Conservation (phyloP, 2,797 vertebrate species). For the Glossophaga mutica region DNA sequence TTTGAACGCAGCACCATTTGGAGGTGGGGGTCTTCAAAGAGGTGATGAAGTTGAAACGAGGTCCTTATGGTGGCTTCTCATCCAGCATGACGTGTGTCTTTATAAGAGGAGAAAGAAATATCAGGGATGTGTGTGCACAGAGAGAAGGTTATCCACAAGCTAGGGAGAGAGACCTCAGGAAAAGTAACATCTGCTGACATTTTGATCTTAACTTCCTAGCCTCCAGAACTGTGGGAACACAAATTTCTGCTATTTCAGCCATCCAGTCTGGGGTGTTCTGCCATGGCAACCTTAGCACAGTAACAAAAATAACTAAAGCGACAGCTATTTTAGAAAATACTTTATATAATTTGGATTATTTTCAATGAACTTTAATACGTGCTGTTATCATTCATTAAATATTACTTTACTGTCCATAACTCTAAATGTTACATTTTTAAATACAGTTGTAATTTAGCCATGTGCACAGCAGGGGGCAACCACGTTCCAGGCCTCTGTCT, state of each 20-base stretch:
- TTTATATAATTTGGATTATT: neutral
- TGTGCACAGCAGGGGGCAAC: slow-evolving; percentile 51
- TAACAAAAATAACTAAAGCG: accelerated
- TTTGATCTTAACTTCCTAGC: neutral
- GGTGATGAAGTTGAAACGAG: neutral
- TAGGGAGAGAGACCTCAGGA: neutral
- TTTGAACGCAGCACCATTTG: neutral
- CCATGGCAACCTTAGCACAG: neutral
- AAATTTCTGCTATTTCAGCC: neutral
- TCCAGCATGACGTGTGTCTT: neutral
- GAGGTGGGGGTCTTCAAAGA: neutral
- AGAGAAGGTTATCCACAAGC: neutral
- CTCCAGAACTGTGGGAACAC: neutral
- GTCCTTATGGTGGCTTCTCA: neutral
- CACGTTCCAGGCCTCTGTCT: neutral
- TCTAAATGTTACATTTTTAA: neutral
- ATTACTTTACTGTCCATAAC: neutral
- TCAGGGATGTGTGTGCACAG: no score
- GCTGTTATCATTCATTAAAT: neutral
- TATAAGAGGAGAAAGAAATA: neutral
- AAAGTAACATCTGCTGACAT: neutral
- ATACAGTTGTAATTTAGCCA: neutral
- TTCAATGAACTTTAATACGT: neutral
- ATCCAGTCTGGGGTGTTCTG: neutral
- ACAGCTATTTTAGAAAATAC: neutral